Evolutionary conservation across 2,113 vertebrate genomes (phyloP).

Genomic region (Holacanthus passer): DNA sequence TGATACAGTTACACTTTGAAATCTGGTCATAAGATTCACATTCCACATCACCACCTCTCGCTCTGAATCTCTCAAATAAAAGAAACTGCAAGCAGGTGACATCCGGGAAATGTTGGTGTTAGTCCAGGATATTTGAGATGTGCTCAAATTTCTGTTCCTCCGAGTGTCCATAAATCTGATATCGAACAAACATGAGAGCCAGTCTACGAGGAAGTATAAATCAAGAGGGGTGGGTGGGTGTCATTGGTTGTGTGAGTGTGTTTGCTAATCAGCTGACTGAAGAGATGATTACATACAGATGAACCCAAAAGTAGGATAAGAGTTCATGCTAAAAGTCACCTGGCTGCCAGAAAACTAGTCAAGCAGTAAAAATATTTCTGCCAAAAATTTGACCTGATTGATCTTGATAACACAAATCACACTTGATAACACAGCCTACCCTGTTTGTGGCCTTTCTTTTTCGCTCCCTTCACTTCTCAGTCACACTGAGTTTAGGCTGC

Average conservation of each 20-base stretch:
- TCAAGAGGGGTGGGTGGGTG: not conserved
- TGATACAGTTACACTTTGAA: slow-evolving; percentile 59
- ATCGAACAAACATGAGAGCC: slow-evolving; percentile 10
- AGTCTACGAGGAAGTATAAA: not conserved
- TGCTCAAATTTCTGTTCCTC: not conserved
- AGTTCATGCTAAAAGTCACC: slow-evolving; percentile 26
- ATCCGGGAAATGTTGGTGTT: slow-evolving; percentile 3
- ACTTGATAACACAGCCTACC: not conserved
- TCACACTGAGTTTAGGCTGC: not conserved
- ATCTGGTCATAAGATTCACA: slow-evolving; percentile 72
- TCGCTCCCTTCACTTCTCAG: not conserved
- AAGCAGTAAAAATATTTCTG: not conserved
- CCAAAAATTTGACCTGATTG: not conserved
- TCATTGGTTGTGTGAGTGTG: not conserved
- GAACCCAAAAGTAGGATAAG: not conserved
- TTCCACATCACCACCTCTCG: slow-evolving; percentile 41
- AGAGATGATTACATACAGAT: not conserved
- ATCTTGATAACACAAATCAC: not conserved
- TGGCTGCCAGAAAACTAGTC: not conserved
- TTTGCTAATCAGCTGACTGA: slow-evolving; percentile 39
- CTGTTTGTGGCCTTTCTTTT: too few relatives aligned
- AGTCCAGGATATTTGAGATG: slow-evolving; percentile 15
- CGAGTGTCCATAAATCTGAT: not conserved
- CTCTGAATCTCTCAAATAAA: not conserved
- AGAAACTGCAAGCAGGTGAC: not conserved